These are phyloP conservation scores for Platyscapa corneri DNA, from an alignment of 1,140 invertebrate genomes.

Conservation along the genomic window DNA sequence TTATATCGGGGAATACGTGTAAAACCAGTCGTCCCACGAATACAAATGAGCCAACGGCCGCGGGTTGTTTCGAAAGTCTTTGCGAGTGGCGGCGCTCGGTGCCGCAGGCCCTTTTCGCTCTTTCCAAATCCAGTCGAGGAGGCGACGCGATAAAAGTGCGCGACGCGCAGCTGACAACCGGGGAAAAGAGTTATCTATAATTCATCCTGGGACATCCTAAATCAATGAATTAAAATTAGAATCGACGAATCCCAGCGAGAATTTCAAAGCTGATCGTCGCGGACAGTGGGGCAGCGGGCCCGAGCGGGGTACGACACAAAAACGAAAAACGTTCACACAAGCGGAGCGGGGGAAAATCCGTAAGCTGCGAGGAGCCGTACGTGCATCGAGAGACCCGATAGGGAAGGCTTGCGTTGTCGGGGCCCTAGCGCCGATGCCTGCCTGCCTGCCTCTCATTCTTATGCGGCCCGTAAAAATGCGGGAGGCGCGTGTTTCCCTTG, in stretches of 20 bases:
- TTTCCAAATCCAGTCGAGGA: too few species aligned
- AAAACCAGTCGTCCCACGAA: not conserved
- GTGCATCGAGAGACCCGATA: not conserved
- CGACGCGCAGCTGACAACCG: too few species aligned
- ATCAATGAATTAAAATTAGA: not conserved
- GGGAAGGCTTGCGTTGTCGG: too few species aligned
- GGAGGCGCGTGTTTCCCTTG: conserved; percentile 19
- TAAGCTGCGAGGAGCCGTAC: not conserved
- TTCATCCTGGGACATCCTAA: not conserved
- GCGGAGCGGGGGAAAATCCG: not conserved
- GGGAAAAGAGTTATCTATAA: not conserved
- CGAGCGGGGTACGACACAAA: too few species aligned
- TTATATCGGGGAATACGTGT: conserved; percentile 6
- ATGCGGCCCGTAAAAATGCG: conserved; percentile 12
- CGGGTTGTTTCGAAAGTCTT: not conserved
- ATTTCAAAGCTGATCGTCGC: too few species aligned
- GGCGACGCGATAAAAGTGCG: too few species aligned
- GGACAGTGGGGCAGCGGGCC: too few species aligned
- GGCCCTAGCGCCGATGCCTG: not conserved
- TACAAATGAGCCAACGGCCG: not conserved
- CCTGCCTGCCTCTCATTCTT: not conserved
- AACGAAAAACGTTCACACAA: not conserved
- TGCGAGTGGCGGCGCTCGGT: too few species aligned
- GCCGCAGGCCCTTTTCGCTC: too few species aligned
- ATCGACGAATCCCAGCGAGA: too few species aligned